Evolutionary conservation across 2,888 invertebrate species (phyloP), one percentile per base, ranked within the genome.

Genomic region (Folsomia manolachei): DNA sequence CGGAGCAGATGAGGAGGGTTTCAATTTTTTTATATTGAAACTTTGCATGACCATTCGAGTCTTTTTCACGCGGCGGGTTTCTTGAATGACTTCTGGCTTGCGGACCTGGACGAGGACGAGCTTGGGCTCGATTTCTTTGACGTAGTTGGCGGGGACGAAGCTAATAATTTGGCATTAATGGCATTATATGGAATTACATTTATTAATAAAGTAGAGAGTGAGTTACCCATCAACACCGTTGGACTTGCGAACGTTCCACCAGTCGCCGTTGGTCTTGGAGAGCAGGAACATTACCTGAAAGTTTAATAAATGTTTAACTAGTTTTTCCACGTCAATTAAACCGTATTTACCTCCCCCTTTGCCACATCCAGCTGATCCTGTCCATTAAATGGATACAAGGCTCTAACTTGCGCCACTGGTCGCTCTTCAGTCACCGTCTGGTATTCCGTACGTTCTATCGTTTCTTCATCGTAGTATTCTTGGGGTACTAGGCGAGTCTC

Each of bases 171-270:
- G n/a, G n/a, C n/a, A n/a, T n/a, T n/a, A n/a, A n/a, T n/a, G n/a
- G n/a, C n/a, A n/a, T n/a, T n/a, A n/a, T n/a, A n/a, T n/a, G n/a
- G n/a, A n/a, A n/a, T n/a, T n/a, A n/a, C n/a, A n/a, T n/a, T n/a
- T n/a, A n/a, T n/a, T n/a, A n/a, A n/a, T n/a, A n/a, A n/a, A n/a
- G n/a, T n/a, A n/a, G n/a, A n/a, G n/a, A n/a, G n/a, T n/a, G n/a
- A n/a, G n/a, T n/a, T n/a, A n/a, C n/a, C n/a, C 98, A 82, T 97
- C 97, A 0, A 90, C 89, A 0, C 97, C 92, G 82, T 94, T 94
- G 0, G 90, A 89, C 84, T 95, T 95, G 18, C 95, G 88, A n/a
- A 97, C 94, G 81, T 94, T 94, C 99, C 99, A 99, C 98, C 98
- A 98, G 84, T 99, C 99, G 0, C 92, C 90, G 85, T 97, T 98